Evolutionary conservation across 2,797 vertebrate genomes (phyloP), one percentile per base, ranked within the genome.

Genomic region (Coracias cyanogaster): DNA sequence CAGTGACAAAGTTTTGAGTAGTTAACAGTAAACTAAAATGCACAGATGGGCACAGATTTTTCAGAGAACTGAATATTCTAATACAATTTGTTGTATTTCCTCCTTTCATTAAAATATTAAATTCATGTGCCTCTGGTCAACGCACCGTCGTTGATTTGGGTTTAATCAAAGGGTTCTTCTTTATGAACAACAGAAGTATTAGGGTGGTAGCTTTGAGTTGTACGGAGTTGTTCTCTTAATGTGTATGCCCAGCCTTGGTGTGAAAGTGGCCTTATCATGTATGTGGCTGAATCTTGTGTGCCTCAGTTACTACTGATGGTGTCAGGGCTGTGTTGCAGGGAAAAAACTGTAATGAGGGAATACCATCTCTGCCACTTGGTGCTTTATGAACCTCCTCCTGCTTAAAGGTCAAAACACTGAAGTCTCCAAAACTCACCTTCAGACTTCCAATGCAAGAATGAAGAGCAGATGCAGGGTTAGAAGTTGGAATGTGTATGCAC

Each of bases 281-380:
- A 6, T 10, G 1, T 18, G 51, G 20, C 43, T 82, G 66, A 90
- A 10, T 45, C 7, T 24, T 28, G 15, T 0, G 1, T n/a, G 54
- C 29, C 51, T 70, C n/a, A 3, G 17, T 51, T 3, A 0, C 12
- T 66, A 1, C 29, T 46, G 16, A 4, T 39, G 15, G 21, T n/a
- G 11, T 58, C 33, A 28, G 17, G 24, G 15, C 10, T 52, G 2
- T 4, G 11, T n/a, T 93, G 49, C 29, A 39, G 33, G 71, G n/a
- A 45, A 65, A 71, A 64, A 64, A 10, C 18, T 10, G 3, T 64
- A 35, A 46, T 4, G 28, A 20, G 9, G 8, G 10, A 72, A 43
- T 15, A 8, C 9, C 8, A 0, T 46, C n/a, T n/a, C 25, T 49
- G n/a, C 35, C 55, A 3, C 3, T 0, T 11, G 9, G 20, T 70